These are phyloP conservation scores for Rafetus swinhoei DNA, from an alignment of 2,113 vertebrate genomes.

Conservation along the genomic window DNA sequence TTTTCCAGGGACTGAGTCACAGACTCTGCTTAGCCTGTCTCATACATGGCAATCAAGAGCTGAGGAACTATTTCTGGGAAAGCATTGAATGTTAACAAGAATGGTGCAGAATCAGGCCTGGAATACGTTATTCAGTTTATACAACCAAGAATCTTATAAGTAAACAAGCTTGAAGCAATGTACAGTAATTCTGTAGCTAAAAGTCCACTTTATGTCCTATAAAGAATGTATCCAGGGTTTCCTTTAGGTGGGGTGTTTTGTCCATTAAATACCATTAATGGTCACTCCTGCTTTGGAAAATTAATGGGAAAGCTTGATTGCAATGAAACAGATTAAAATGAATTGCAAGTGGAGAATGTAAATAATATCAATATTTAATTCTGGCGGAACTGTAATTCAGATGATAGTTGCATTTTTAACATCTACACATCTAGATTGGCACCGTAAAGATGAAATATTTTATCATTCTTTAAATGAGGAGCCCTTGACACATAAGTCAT, in stretches of 20 bases:
- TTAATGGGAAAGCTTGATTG: not conserved
- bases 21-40: not conserved
- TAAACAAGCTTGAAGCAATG: accelerated
- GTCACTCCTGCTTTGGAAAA: not conserved
- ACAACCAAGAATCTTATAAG: not conserved
- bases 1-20: not conserved
- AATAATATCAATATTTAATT: not conserved
- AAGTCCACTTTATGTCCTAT: not conserved
- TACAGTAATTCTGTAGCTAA: not conserved
- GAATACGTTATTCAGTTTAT: not conserved
- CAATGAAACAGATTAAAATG: not conserved
- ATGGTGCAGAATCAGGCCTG: not conserved
- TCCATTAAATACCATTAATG: not conserved
- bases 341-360: not conserved
- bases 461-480: not conserved
- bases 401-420: not conserved
- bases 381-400: not conserved
- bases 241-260: accelerated
- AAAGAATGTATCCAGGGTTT: not conserved
- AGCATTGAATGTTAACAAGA: not conserved
- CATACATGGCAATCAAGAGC: not conserved
- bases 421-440: not conserved
- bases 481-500: not conserved
- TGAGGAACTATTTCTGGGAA: constrained; percentile 4
- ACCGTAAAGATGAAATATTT: not conserved